These are phyloP conservation scores for Caenorhabditis doughertyi DNA, from an alignment of 2,888 invertebrate genomes.

Conservation along the genomic window DNA sequence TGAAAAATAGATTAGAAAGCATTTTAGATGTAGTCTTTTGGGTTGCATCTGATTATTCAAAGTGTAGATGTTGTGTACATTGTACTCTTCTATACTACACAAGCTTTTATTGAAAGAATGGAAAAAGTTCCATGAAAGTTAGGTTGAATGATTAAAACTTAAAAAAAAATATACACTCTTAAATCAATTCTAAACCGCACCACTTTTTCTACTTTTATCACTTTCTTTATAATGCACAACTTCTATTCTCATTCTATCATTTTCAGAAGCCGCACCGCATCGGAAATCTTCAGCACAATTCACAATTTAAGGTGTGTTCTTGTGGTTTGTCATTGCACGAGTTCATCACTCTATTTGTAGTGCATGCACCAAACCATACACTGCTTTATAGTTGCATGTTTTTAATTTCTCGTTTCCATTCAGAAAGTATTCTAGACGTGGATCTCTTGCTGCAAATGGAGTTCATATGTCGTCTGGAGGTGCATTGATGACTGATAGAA, in stretches of 20 bases:
- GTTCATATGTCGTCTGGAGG: constrained; percentile 37
- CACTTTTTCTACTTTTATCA: not conserved
- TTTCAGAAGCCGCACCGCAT: constrained; percentile 74
- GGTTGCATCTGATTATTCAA: constrained; percentile 41
- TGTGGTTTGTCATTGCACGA: constrained; percentile 34
- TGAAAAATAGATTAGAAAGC: constrained; percentile 1
- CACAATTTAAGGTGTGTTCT: constrained; percentile 67
- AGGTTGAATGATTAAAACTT: too few species aligned
- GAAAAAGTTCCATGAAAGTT: too few species aligned
- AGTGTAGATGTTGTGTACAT: constrained; percentile 1
- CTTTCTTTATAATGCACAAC: not conserved
- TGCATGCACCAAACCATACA: constrained; percentile 40
- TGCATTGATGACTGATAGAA: constrained; percentile 74
- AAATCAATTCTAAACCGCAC: too few species aligned
- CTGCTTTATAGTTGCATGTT: constrained; percentile 38
- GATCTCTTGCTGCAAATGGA: constrained; percentile 41
- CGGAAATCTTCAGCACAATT: constrained; percentile 76
- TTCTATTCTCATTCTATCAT: constrained; percentile 3
- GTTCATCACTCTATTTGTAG: not conserved
- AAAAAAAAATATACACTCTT: too few species aligned
- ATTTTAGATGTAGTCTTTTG: constrained; percentile 20
- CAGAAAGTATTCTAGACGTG: constrained; percentile 67
- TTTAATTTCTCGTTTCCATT: constrained; percentile 44
- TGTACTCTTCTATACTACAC: not conserved
- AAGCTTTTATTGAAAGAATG: too few species aligned